phyloP scores from a whole-genome alignment of 2,888 invertebrate genomes.

The Opisthograptis luteolata region DNA sequence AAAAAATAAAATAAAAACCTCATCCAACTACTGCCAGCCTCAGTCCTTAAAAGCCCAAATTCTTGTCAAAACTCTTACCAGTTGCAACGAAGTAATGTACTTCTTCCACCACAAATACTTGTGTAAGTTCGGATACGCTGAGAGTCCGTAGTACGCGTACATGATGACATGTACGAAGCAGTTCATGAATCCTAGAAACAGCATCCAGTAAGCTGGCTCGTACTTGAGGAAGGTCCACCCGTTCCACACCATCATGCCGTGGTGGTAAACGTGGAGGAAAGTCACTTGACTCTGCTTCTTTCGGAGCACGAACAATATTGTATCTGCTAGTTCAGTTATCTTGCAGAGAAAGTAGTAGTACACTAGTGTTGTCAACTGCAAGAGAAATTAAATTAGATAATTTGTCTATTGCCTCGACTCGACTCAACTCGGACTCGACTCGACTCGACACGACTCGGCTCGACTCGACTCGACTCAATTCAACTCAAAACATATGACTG shows the following conservation, averaged over 20 bases:
- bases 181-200: conserved; percentile 89
- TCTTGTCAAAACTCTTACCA: conserved; percentile 86
- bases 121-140: conserved; percentile 91
- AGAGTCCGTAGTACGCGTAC: conserved; percentile 93
- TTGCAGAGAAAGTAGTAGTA: conserved; percentile 90
- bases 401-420: too few relatives aligned
- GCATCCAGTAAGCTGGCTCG: conserved; percentile 90
- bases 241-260: conserved; percentile 87
- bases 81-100: conserved; percentile 92
- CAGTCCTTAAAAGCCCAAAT: too few relatives aligned
- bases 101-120: conserved; percentile 97
- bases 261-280: conserved; percentile 94
- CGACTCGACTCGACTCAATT: too few relatives aligned
- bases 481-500: too few relatives aligned
- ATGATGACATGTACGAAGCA: conserved; percentile 94
- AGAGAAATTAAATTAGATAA: conserved; percentile 10
- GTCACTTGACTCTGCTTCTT: conserved; percentile 94
- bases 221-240: conserved; percentile 92
- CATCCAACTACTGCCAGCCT: too few relatives aligned
- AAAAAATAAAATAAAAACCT: too few relatives aligned
- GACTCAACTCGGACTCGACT: too few relatives aligned
- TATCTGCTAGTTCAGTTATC: conserved; percentile 89
- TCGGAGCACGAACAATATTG: conserved; percentile 93
- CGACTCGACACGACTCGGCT: too few relatives aligned
- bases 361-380: conserved; percentile 39